Base-by-base conservation (phyloP, 2,113 vertebrate species). In the Gallinago media region DNA sequence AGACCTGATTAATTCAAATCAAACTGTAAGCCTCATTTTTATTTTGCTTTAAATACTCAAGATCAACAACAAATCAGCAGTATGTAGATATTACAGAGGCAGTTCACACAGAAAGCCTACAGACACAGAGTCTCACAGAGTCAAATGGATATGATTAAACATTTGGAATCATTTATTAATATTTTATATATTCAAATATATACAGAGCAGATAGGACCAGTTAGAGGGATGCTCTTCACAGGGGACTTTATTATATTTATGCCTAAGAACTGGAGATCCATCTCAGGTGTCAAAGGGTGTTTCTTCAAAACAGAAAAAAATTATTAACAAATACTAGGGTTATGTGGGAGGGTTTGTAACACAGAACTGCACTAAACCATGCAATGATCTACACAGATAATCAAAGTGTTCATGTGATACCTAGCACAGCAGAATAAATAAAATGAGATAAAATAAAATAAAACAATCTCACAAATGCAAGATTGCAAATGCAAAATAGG, bases 121-220 rank as follows among this genome's bases (percentile, higher is more conserved):
- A 85, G 40, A 92, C 55, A 81, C 8, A 0, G 21, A 70, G 63
- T 27, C 63, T 91, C 23, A 6, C 3, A 46, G 73, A 95, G 91
- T 89, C 89, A 96, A 96, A 95, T 1, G 4, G 70, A 34, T 91
- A 82, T 73, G 86, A 96, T 96, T 96, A 96, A 97, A 87, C 83
- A 85, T 89, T 92, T 91, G 91, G 70, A 87, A 85, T 78, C 5
- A 91, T 78, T 94, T 95, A 94, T 94, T 96, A 96, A 91, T 91
- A 85, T 92, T 96, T 95, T 94, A 95, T 94, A 36, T 91, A 96
- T 95, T 95, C 91, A 94, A 95, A 97, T 96, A 88, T 47, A 95
- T 86, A 95, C 84, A 89, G 85, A 89, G 70, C 38, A 58, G 85
- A 92, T 46, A 83, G 56, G 86, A 92, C 58, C 52, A 84, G 65